Evolutionary conservation across 2,113 vertebrate species (phyloP).

Genomic region (Tupaia tana): DNA sequence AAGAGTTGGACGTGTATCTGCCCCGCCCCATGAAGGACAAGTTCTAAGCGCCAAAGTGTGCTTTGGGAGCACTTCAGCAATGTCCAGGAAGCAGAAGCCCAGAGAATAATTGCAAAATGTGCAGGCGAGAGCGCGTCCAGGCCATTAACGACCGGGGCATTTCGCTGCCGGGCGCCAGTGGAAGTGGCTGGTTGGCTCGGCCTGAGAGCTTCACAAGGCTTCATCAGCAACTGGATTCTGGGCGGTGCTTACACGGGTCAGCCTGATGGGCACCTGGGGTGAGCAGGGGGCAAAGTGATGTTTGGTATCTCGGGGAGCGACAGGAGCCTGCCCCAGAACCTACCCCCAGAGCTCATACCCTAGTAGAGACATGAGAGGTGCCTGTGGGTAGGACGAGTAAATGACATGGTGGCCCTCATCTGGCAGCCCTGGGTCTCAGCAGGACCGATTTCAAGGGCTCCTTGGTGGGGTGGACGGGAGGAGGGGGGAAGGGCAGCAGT

Average conservation of each 20-base stretch:
- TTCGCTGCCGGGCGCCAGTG: neutral
- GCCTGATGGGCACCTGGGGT: neutral
- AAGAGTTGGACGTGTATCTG: neutral
- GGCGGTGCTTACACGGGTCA: accelerated
- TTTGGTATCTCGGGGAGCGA: neutral
- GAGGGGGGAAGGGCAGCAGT: accelerated
- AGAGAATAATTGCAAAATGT: slow-evolving; percentile 64
- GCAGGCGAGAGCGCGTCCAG: neutral
- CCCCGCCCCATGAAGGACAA: neutral
- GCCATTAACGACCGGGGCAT: accelerated
- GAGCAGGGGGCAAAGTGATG: too few relatives aligned
- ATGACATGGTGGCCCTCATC: too few relatives aligned
- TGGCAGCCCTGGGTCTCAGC: neutral
- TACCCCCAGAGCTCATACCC: neutral
- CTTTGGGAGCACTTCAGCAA: slow-evolving; percentile 55
- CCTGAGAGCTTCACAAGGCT: accelerated
- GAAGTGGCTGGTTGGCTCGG: accelerated
- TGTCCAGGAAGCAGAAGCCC: slow-evolving; percentile 67
- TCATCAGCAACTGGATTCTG: accelerated
- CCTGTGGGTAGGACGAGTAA: neutral
- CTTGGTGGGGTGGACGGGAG: too few relatives aligned
- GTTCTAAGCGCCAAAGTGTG: slow-evolving; percentile 30
- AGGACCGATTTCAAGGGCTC: neutral
- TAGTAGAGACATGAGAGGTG: neutral
- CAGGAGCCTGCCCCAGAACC: accelerated